Base-by-base conservation (phyloP, 2,113 vertebrate genomes). In the Poeciliopsis retropinna region DNA sequence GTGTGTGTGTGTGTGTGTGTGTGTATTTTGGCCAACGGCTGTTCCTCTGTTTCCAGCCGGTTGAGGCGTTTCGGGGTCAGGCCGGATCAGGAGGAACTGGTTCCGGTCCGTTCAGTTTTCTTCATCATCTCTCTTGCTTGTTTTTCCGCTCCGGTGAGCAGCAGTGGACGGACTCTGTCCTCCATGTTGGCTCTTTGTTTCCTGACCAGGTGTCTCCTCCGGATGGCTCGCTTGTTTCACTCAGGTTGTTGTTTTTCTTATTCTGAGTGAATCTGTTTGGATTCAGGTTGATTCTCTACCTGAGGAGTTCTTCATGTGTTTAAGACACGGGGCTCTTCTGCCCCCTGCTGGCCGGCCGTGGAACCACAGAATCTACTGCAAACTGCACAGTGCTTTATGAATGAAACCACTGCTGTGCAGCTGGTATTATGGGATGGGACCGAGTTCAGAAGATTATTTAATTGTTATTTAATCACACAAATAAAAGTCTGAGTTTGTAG, bases 1-100 rank as follows among this genome's bases (percentile, higher is more conserved):
- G 28, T 41, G 72, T 65, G 51, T 72, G 60, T 32, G 67, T 60
- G 69, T 78, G 67, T 44, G 67, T 6, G 75, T 41, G 57, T 70
- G 85, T 70, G 34, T 41, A 72, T 13, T 5, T 41, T 65, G 67
- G 64, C 91, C 89, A 79, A 76, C 1, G 88, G 89, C 78, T 80
- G 84, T 85, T 85, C 85, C 34, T 37, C 10, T 37, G 34, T 37
- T 37, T 1, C 34, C 10, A 2, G 34, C 74, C 72, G 73, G 89
- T 77, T 89, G 85, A 91, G 83, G 79, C 84, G 89, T 70, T 89
- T 22, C 75, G 79, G 19, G 75, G 80, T 84, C 80, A 90, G 78
- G 72, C 34, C 12, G 57, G 73, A 22, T 79, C 81, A 70, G 85
- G 76, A 88, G 87, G 87, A 85, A 90, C 90, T 91, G 88, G 77